Conservation (phyloP, 2,113 vertebrate species). For the Pedetes capensis region DNA sequence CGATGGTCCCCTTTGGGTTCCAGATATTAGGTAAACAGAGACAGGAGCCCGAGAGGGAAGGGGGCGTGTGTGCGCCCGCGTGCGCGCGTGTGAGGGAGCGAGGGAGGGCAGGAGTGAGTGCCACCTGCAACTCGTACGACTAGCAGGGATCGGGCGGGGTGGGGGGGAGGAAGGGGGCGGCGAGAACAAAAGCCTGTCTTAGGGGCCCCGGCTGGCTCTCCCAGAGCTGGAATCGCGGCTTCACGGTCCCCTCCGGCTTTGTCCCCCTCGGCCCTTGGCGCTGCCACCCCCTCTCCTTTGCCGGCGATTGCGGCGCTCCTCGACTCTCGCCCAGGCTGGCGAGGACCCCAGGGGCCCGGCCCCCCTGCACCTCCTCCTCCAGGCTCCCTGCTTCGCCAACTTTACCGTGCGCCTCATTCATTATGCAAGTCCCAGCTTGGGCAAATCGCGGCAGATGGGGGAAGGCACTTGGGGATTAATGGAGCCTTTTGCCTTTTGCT, state of each 20-base stretch:
- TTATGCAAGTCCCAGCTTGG: conserved; percentile 84
- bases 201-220: neutral
- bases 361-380: neutral
- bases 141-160: conserved; percentile 50
- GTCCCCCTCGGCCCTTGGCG: neutral
- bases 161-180: conserved; percentile 33
- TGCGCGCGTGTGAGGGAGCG: conserved; percentile 30
- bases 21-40: conserved; percentile 51
- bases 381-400: conserved; percentile 80
- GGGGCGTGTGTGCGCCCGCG: conserved; percentile 56
- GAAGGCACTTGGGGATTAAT: conserved; percentile 79
- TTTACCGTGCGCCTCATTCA: conserved; percentile 81
- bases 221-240: neutral
- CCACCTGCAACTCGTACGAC: conserved; percentile 66
- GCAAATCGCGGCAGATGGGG: conserved; percentile 84
- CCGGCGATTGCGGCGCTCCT: neutral
- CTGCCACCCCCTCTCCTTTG: neutral
- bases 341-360: neutral
- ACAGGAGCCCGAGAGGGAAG: conserved; percentile 22
- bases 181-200: conserved; percentile 61
- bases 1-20: neutral
- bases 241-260: too few relatives aligned
- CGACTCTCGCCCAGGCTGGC: neutral
- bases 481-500: conserved; percentile 73
- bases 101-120: conserved; percentile 33